Evolutionary conservation across 2,113 vertebrate species (phyloP).

Genomic region (Oncorhynchus keta): DNA sequence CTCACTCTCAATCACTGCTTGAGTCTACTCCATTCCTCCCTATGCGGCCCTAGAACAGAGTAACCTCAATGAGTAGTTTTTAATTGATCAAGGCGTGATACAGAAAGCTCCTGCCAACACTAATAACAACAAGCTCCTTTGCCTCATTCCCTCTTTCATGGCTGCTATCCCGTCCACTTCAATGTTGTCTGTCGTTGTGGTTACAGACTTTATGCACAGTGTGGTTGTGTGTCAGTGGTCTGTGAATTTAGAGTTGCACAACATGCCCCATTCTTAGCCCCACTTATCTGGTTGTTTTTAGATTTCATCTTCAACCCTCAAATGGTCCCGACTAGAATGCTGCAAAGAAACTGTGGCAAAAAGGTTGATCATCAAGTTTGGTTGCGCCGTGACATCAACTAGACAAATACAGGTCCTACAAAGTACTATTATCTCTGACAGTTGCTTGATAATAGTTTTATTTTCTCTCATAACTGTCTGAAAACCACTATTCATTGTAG

Average conservation of each 20-base stretch:
- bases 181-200: background rate
- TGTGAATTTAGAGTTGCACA: conserved; percentile 21
- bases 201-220: conserved; percentile 8
- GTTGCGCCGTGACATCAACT: background rate
- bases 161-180: background rate
- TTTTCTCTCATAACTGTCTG: no score
- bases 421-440: no score
- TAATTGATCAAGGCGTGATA: background rate
- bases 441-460: no score
- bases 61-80: background rate
- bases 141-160: background rate
- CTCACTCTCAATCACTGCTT: background rate
- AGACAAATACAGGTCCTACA: background rate
- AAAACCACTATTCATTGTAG: no score
- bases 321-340: background rate
- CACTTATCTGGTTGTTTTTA: conserved; percentile 18
- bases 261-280: conserved; percentile 1
- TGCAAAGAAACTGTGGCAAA: background rate
- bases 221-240: background rate
- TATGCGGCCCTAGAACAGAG: background rate
- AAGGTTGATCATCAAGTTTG: background rate
- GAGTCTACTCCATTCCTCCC: background rate
- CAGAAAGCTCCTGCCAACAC: background rate
- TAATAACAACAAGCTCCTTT: background rate
- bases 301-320: background rate